Base-by-base conservation (phyloP, 1,140 invertebrate species). In the Lordiphosa clarofinis region DNA sequence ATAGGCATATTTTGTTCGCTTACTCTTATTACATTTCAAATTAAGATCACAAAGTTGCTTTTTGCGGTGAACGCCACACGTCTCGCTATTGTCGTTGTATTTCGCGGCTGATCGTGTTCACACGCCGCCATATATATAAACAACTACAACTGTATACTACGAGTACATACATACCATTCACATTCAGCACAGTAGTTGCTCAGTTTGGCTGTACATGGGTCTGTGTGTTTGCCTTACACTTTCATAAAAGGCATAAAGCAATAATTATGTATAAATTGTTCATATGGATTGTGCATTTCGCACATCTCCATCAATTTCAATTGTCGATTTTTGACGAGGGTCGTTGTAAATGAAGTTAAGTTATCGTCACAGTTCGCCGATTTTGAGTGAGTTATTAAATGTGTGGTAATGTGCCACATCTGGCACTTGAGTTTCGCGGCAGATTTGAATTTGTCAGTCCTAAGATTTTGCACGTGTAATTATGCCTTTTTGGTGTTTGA, bases 341-440 rank as follows among this genome's bases (percentile, higher is more conserved):
- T 75, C 71, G 57, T 46, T 56, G 43, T 43, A 39, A 19, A 37
- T 56, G 50, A 43, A 38, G 33, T 37, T 39, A 9, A 33, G 43
- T 8, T 53, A 21, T 42, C 28, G 4, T n/a, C 21, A 13, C 37
- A 3, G 31, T n/a, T 15, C 9, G 36, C 19, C 35, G 40, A 24
- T 54, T 66, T 62, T 57, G 69, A 84, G 84, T 73, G 79, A 84
- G 78, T 78, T 84, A 78, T 84, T 84, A 84, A 84, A 73, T 73
- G 68, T 56, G 56, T 52, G 50, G 63, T 58, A 76, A 82, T 73
- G 76, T 82, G 76, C 74, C 39, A 56, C 53, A 52, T 35, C 62
- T 39, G 61, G 54, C 62, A 53, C 62, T 49, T 40, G 35, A 60
- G 48, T 47, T 13, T 42, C 37, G 35, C 47, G 19, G 28, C 13